Evolutionary conservation across 2,113 vertebrate species (phyloP).

Genomic region (Rhinopithecus roxellana): DNA sequence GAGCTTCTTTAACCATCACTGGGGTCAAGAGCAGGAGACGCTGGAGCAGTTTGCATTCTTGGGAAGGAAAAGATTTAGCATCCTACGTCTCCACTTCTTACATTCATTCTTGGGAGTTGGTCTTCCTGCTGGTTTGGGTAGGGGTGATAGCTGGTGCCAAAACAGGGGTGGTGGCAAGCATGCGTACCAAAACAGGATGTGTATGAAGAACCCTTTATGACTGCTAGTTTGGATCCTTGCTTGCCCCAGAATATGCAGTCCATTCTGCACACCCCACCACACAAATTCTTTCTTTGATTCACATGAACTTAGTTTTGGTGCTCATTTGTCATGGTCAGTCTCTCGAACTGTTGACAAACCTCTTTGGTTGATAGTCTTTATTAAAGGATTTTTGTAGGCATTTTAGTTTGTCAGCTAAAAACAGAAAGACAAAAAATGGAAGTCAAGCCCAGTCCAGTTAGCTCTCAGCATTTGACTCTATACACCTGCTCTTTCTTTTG

Average conservation of each 20-base stretch:
- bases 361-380: slow-evolving; percentile 31
- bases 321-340: slow-evolving; percentile 37
- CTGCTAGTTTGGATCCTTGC: slow-evolving; percentile 15
- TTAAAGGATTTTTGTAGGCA: slow-evolving; percentile 16
- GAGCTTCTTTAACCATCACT: not conserved
- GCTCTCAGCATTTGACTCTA: not conserved
- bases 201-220: not conserved
- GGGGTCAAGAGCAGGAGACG: not conserved
- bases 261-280: not conserved
- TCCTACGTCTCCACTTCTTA: not conserved
- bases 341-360: slow-evolving; percentile 55
- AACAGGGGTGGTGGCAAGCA: slow-evolving; percentile 29
- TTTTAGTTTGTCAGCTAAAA: slow-evolving; percentile 26
- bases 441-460: not conserved
- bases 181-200: slow-evolving; percentile 39
- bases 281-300: not conserved
- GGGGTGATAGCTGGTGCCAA: slow-evolving; percentile 16
- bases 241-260: slow-evolving; percentile 1
- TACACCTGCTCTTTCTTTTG: not conserved
- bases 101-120: slow-evolving; percentile 8
- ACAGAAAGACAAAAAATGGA: slow-evolving; percentile 23
- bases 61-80: not conserved
- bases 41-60: not conserved
- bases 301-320: slow-evolving; percentile 37
- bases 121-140: slow-evolving; percentile 40